A percentile compares a stretch with the other conserved stretches of the same genome.
Conservation (phyloP, 2,888 invertebrate genomes). For the Ormia ochracea region DNA sequence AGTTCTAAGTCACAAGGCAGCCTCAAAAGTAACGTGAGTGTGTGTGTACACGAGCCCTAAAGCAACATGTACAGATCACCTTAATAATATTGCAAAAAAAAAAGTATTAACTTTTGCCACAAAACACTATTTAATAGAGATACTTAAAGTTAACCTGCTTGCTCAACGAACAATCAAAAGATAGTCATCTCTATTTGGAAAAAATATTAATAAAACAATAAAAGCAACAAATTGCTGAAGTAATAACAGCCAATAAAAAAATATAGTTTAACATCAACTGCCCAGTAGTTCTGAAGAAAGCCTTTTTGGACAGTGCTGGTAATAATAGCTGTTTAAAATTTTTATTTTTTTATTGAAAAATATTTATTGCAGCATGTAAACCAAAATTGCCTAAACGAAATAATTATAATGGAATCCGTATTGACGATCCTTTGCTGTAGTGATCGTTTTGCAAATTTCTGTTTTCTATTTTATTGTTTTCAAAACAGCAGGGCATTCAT, state of each 20-base stretch:
- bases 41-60: not conserved
- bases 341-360: no score
- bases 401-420: no score
- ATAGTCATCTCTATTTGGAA: conserved; percentile 70
- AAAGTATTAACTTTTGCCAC: not conserved
- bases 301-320: not conserved
- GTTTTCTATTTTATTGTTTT: no score
- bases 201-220: conserved; percentile 5
- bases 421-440: no score
- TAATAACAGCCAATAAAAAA: not conserved
- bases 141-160: conserved; percentile 66
- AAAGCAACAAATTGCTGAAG: conserved; percentile 15
- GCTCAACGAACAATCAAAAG: conserved; percentile 69
- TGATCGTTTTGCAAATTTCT: no score
- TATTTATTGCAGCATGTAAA: no score
- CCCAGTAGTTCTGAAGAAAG: not conserved
- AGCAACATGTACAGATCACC: conserved; percentile 6
- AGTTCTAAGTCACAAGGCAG: no score
- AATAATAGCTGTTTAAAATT: no score
- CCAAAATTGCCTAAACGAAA: no score
- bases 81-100: not conserved
- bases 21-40: not conserved
- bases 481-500: no score
- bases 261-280: not conserved
- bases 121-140: conserved; percentile 33